phyloP scores from a whole-genome alignment of 2,888 invertebrate genomes.

The Hydrotaea cyrtoneurina region DNA sequence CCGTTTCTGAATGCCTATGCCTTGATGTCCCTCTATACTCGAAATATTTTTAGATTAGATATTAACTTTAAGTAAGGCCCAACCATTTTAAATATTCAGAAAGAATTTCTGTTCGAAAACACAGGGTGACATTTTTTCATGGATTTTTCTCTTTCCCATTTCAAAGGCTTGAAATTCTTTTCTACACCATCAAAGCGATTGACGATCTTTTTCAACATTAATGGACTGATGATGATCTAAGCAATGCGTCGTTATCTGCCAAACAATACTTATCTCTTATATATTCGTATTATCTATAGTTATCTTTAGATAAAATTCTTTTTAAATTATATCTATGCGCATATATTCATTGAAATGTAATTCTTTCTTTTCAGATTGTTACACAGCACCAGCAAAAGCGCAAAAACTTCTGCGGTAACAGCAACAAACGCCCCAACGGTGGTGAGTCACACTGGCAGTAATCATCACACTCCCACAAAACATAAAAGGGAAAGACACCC shows the following conservation, averaged over 20 bases:
- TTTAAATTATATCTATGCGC: constrained; percentile 21
- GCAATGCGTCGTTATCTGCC: not conserved
- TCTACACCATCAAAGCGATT: too few species aligned
- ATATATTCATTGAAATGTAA: constrained; percentile 2
- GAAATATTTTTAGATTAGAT: too few species aligned
- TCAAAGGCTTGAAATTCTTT: too few species aligned
- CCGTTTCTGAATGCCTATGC: too few species aligned
- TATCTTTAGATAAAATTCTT: constrained; percentile 7
- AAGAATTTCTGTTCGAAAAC: too few species aligned
- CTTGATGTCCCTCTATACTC: too few species aligned
- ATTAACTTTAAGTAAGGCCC: too few species aligned
- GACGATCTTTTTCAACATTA: too few species aligned
- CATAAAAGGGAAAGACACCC: constrained; percentile 42
- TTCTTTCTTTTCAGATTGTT: constrained; percentile 59
- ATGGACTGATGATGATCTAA: too few species aligned
- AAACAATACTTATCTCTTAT: not conserved
- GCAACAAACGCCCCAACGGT: constrained; percentile 11
- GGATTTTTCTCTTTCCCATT: too few species aligned
- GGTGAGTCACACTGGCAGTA: constrained; percentile 31
- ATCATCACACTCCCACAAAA: constrained; percentile 54
- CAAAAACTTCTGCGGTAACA: constrained; percentile 25
- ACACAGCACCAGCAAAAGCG: constrained; percentile 44
- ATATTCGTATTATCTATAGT: not conserved
- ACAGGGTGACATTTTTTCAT: too few species aligned
- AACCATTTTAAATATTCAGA: too few species aligned